Evolutionary conservation across 2,797 vertebrate species (phyloP), one percentile per base, ranked within the genome.

Genomic region (Paratrypauchen microcephalus): DNA sequence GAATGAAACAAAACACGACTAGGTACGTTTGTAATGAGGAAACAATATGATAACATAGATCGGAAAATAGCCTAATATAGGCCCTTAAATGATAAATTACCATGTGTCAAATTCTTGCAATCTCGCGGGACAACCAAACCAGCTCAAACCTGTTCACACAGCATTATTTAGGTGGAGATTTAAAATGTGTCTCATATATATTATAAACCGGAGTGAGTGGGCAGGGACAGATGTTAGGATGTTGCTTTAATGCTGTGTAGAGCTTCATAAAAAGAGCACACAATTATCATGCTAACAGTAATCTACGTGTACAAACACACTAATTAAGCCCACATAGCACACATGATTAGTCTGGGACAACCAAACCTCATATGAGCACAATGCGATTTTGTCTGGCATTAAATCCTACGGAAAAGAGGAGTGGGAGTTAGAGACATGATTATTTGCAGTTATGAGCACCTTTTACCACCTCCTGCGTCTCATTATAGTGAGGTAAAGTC

Each of bases 391-490:
- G 72, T 71, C 73, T 83, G 86, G 81, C 78, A 89, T 87, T 90
- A 86, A 88, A 82, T 88, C 82, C 84, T 83, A 80, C 80, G 78
- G 84, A 85, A 89, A 88, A 85, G 76, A 84, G 81, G 79, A 80
- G 78, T 78, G 83, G 83, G 84, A 87, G 81, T 83, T 70, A 9
- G 76, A 79, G 78, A 87, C 79, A 86, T 87, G 86, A 91, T 91
- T 89, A 92, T 84, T 86, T 74, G 70, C 72, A 50, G 73, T 82
- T 89, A 88, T 88, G 83, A 90, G 79, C 78, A 88, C 84, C 82
- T 90, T 91, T 88, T 77, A 87, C 82, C 83, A 88, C 86, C 89
- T 88, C 88, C 76, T 69, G 86, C 86, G 87, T 79, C 84, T 90
- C 88, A 85, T 91, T 88, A 91, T 19, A 66, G 74, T 23, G 64